Evolutionary conservation across 1,140 invertebrate species (phyloP).

Genomic region (Drosophila novamexicana): DNA sequence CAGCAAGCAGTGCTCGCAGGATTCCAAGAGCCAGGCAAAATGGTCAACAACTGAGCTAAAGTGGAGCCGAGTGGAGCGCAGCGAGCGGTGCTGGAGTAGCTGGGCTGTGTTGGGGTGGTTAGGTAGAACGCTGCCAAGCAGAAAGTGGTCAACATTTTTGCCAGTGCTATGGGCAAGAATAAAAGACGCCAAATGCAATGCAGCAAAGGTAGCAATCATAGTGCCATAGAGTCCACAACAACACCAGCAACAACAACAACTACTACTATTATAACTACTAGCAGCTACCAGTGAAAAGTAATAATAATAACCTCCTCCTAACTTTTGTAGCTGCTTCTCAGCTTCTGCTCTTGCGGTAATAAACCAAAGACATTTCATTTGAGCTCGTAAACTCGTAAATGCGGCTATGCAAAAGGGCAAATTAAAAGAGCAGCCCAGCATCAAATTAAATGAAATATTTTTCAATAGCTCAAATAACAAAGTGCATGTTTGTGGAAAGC

Average conservation of each 20-base stretch:
- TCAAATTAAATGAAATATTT: slow-evolving; percentile 45
- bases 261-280: slow-evolving; percentile 13
- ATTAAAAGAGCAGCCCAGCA: slow-evolving; percentile 45
- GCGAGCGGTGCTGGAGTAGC: slow-evolving; percentile 40
- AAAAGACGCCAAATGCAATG: slow-evolving; percentile 63
- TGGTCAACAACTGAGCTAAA: slow-evolving; percentile 37
- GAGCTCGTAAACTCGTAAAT: slow-evolving; percentile 34
- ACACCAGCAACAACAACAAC: slow-evolving; percentile 11
- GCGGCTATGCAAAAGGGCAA: slow-evolving; percentile 51
- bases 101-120: slow-evolving; percentile 46
- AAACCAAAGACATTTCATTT: slow-evolving; percentile 69
- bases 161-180: slow-evolving; percentile 77
- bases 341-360: slow-evolving; percentile 56
- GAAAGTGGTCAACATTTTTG: slow-evolving; percentile 82
- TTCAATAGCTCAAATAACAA: background rate
- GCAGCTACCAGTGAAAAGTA: slow-evolving; percentile 19
- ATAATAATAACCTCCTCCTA: slow-evolving; percentile 73
- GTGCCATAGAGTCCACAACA: slow-evolving; percentile 57
- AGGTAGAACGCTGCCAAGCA: slow-evolving; percentile 66
- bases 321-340: slow-evolving; percentile 38
- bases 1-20: slow-evolving; percentile 5
- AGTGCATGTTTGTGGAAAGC: background rate
- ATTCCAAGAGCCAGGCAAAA: slow-evolving; percentile 11
- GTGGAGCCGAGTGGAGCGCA: background rate
- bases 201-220: slow-evolving; percentile 69